Evolutionary conservation across 2,113 vertebrate species (phyloP).

Genomic region (Aleadryas rufinucha): DNA sequence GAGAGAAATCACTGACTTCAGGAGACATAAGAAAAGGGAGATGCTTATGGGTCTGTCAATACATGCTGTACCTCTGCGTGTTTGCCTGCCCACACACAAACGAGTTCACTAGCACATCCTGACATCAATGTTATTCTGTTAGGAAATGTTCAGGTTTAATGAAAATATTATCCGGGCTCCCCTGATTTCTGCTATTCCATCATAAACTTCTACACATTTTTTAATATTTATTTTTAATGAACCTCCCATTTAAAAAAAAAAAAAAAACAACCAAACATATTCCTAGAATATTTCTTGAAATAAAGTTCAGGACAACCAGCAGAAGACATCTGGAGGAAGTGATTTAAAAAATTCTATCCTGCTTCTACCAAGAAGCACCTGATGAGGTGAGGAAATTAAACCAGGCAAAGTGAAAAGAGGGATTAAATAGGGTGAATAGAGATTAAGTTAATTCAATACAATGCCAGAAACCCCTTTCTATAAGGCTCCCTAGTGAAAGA

Average conservation of each 20-base stretch:
- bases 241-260: background rate
- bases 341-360: background rate
- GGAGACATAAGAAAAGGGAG: background rate
- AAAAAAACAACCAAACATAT: background rate
- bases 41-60: background rate
- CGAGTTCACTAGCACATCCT: background rate
- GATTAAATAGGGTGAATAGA: background rate
- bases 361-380: background rate
- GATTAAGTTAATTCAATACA: background rate
- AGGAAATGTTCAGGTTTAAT: background rate
- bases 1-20: background rate
- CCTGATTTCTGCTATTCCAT: background rate
- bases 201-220: background rate
- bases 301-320: background rate
- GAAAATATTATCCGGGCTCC: background rate
- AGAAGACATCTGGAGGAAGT: background rate
- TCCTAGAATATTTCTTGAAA: background rate
- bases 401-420: background rate
- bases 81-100: background rate
- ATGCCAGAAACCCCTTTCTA: background rate
- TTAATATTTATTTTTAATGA: background rate
- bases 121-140: background rate
- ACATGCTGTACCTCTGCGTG: background rate
- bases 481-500: background rate
- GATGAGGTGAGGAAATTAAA: background rate